These are phyloP conservation scores for Terebella lapidaria DNA, from an alignment of 2,888 invertebrate species.

Conservation along the genomic window DNA sequence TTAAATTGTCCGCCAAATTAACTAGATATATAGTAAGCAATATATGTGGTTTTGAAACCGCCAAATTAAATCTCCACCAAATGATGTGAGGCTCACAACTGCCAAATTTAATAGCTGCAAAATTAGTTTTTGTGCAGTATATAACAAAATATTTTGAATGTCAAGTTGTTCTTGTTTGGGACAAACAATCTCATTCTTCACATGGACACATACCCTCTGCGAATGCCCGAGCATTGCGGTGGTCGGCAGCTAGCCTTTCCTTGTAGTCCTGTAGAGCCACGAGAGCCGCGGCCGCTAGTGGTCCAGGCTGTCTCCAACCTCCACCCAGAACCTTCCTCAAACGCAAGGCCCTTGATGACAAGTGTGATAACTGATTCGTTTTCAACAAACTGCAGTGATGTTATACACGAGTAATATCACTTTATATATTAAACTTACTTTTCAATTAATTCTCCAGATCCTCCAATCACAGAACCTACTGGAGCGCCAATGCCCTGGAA, in stretches of 20 bases:
- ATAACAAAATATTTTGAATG: no score
- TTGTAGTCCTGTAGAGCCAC: conserved; percentile 72
- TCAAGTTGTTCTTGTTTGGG: no score
- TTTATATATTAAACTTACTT: not conserved
- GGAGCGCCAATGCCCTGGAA: conserved; percentile 74
- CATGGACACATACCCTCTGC: conserved; percentile 20
- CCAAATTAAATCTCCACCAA: no score
- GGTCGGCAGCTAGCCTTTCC: conserved; percentile 70
- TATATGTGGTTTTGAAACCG: no score
- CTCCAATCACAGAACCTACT: conserved; percentile 59
- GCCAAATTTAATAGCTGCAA: no score
- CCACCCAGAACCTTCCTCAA: conserved; percentile 85
- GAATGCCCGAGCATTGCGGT: conserved; percentile 52
- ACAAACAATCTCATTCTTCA: no score
- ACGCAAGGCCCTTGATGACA: conserved; percentile 66
- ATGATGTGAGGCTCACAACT: no score
- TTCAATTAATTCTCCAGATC: not conserved
- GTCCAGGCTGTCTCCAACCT: conserved; percentile 87
- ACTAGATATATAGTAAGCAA: no score
- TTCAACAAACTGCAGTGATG: no score
- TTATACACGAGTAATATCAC: no score
- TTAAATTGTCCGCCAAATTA: no score
- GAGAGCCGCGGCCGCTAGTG: conserved; percentile 83
- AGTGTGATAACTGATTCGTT: not conserved
- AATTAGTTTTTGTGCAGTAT: no score